Conservation (phyloP, 2,113 vertebrate genomes). For the Xiphophorus maculatus region DNA sequence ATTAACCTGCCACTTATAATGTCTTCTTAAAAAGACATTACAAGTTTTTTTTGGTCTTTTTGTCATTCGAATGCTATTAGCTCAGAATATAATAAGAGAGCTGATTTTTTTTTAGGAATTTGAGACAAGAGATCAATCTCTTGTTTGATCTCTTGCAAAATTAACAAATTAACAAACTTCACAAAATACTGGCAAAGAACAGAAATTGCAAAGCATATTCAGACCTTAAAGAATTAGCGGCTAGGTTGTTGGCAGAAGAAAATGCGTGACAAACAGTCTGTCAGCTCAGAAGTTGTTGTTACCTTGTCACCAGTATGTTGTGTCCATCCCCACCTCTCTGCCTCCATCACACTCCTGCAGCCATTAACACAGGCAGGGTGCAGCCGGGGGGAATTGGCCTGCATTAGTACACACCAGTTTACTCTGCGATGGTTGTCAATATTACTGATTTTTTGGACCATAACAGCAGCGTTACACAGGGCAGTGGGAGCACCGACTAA, state of each 20-base stretch:
- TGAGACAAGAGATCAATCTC: too few relatives aligned
- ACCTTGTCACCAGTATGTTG: constrained; percentile 61
- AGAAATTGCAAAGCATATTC: not conserved
- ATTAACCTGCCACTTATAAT: too few relatives aligned
- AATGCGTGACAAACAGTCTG: constrained; percentile 41
- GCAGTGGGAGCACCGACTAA: constrained; percentile 8
- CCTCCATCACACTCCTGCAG: constrained; percentile 60
- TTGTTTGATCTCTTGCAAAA: not conserved
- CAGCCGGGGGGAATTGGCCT: constrained; percentile 63
- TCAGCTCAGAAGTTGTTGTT: constrained; percentile 53
- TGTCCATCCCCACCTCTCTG: constrained; percentile 32
- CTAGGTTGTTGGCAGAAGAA: constrained; percentile 17
- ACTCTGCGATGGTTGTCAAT: constrained; percentile 58
- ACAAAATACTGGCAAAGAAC: not conserved
- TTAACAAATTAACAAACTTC: too few relatives aligned
- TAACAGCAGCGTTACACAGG: constrained; percentile 37
- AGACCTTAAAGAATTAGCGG: not conserved
- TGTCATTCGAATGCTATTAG: too few relatives aligned
- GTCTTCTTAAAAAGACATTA: too few relatives aligned
- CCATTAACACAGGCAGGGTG: constrained; percentile 61
- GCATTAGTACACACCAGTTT: constrained; percentile 62
- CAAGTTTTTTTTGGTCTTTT: too few relatives aligned
- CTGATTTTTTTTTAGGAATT: too few relatives aligned
- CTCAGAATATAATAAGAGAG: too few relatives aligned
- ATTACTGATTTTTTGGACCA: constrained; percentile 35